Conservation (phyloP, 2,113 vertebrate species). For the Lota lota region DNA sequence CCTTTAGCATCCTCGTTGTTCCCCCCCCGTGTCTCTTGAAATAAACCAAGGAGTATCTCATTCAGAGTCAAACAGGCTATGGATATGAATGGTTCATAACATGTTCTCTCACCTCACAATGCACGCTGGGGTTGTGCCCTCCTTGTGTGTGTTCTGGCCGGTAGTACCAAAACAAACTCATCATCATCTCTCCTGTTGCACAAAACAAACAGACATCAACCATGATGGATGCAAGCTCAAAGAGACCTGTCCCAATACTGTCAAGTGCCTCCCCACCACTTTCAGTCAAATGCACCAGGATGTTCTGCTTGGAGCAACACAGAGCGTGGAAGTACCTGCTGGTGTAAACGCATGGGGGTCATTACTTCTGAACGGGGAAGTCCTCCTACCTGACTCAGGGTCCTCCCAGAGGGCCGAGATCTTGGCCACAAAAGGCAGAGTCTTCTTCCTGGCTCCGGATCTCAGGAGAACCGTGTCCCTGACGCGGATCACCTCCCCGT, state of each 20-base stretch:
- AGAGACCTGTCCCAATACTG: too few species aligned
- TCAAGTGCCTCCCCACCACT: too few species aligned
- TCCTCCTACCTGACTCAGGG: conserved; percentile 86
- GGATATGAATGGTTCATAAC: not conserved
- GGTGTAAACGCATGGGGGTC: not conserved
- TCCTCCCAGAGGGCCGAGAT: conserved; percentile 96
- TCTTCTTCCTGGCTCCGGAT: conserved; percentile 93
- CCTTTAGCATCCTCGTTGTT: too few species aligned
- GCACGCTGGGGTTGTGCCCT: conserved; percentile 86
- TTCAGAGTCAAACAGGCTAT: too few species aligned
- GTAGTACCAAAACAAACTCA: conserved; percentile 99
- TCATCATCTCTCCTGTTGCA: conserved; percentile 92
- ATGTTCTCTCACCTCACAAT: conserved; percentile 81
- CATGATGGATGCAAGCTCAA: not conserved
- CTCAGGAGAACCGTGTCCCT: conserved; percentile 93
- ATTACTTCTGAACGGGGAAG: too few species aligned
- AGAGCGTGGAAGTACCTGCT: too few species aligned
- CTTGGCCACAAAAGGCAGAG: conserved; percentile 94
- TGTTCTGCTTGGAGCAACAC: too few species aligned
- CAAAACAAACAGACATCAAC: not conserved
- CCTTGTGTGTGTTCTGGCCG: conserved; percentile 97
- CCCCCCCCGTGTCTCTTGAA: too few species aligned
- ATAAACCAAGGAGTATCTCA: too few species aligned
- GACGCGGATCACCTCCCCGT: conserved; percentile 88
- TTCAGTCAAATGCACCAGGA: too few species aligned